A percentile compares a stretch with the other conserved stretches of the same genome.
Conservation (phyloP, 2,888 invertebrate species). For the Lapara coniferarum region DNA sequence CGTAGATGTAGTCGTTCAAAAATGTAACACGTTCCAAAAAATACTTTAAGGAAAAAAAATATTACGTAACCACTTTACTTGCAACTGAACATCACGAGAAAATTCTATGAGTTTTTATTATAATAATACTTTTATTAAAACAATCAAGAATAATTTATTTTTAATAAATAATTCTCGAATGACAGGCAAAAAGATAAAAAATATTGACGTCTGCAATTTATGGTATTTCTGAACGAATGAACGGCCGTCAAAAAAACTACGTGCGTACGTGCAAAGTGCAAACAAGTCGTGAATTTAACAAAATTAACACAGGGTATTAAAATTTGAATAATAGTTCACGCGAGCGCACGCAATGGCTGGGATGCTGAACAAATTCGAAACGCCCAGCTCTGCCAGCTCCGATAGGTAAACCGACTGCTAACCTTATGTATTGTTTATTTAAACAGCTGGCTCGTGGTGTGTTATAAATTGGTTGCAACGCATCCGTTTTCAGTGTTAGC, state of each 20-base stretch:
- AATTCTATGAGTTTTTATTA: not conserved
- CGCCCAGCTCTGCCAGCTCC: conserved; percentile 95
- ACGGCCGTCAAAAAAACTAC: conserved; percentile 46
- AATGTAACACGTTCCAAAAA: conserved; percentile 3
- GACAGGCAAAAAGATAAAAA: conserved; percentile 10
- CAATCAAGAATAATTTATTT: not conserved
- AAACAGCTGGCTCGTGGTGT: conserved; percentile 75
- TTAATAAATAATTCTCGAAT: not conserved
- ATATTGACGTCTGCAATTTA: conserved; percentile 34
- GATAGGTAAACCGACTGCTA: conserved; percentile 88
- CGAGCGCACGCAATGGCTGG: conserved; percentile 72
- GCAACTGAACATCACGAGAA: not conserved
- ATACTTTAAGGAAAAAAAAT: too few relatives aligned
- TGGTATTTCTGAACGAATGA: conserved; percentile 46
- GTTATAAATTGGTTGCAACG: conserved; percentile 56
- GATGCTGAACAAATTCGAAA: conserved; percentile 88
- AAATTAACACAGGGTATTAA: conserved; percentile 40
- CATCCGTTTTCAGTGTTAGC: conserved; percentile 60
- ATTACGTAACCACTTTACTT: not conserved
- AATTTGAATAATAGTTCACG: conserved; percentile 44
- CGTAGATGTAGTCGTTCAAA: conserved; percentile 28
- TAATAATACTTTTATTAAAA: not conserved
- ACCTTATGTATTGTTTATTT: conserved; percentile 72
- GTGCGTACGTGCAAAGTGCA: conserved; percentile 63
- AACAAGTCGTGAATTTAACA: conserved; percentile 55